Conservation (phyloP, 2,888 invertebrate genomes). For the Conchocele bisecta region DNA sequence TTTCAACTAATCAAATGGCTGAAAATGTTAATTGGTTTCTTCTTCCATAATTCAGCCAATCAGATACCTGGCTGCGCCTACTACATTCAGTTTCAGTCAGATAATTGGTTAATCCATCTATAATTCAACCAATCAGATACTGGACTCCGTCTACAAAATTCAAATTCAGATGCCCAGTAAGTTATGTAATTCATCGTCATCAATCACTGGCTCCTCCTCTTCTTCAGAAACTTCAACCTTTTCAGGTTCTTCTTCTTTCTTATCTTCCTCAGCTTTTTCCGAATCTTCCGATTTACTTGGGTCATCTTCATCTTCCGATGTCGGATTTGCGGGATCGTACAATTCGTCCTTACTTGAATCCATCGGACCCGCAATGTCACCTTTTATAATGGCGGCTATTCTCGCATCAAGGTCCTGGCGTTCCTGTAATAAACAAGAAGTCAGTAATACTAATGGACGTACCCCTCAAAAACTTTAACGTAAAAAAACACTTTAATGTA, state of each 20-base stretch:
- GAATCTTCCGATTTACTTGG: slow-evolving; percentile 17
- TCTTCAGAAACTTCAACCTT: slow-evolving; percentile 35
- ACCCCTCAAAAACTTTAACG: too few species aligned
- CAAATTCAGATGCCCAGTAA: slow-evolving; percentile 76
- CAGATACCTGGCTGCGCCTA: too few species aligned
- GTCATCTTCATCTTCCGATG: slow-evolving; percentile 41
- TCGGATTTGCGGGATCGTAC: slow-evolving; percentile 57
- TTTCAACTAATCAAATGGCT: too few species aligned
- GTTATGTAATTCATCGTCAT: slow-evolving; percentile 78
- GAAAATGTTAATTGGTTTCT: too few species aligned
- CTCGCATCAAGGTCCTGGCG: slow-evolving; percentile 79
- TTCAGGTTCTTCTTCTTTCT: slow-evolving; percentile 7
- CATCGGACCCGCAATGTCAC: slow-evolving; percentile 49
- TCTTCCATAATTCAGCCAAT: too few species aligned
- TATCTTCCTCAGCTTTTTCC: slow-evolving; percentile 15
- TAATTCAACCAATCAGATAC: too few species aligned
- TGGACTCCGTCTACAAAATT: too few species aligned
- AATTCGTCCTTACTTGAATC: slow-evolving; percentile 16
- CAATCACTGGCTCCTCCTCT: slow-evolving; percentile 72
- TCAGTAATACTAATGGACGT: too few species aligned
- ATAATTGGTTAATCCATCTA: too few species aligned
- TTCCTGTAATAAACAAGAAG: slow-evolving; percentile 65
- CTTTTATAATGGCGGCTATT: slow-evolving; percentile 79
- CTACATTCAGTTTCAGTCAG: too few species aligned
- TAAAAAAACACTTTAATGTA: too few species aligned